Evolutionary conservation across 2,888 invertebrate genomes (phyloP), one percentile per base, ranked within the genome.

Genomic region (Drosophila longiperda): DNA sequence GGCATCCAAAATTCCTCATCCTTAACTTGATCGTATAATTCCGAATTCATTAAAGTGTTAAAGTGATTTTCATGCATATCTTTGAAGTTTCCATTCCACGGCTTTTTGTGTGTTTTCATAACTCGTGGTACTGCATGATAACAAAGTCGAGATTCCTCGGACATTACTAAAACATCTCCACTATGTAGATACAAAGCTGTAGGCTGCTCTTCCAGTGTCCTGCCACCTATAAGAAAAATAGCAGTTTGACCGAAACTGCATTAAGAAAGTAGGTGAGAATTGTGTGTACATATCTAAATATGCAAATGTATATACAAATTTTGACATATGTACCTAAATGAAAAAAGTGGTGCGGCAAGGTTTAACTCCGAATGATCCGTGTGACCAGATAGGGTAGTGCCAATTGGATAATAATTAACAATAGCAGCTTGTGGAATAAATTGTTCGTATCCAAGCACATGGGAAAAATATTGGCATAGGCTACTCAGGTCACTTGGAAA

Each of bases 51-150:
- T 60, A 40, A 36, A n/a, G 17, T 48, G 3, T 26, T 33, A 36
- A 42, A 15, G 17, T 7, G 63, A 29, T 4, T 69, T 33, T 33
- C 50, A 50, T 58, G 57, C 2, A 60, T 63, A 36, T 54, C 75
- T 64, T 12, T 17, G 42, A 8, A 7, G 9, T 36, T 34, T 48
- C 75, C 63, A 68, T 90, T 91, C 95, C 96, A 96, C 11, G 94
- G 93, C 58, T 92, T 85, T 2, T 86, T 81, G 6, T 89, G 71
- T 0, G 95, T 92, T 60, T 94, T 93, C 79, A 97, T 90, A 87
- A 99, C 96, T 93, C 96, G 96, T 2, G 99, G 99, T 0, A 99
- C 96, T 4, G 98, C 99, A 93, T 99, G 99, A 93, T 98, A 99
- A 80, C 96, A 96, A 2, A 98, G 94, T 63, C 99, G 94, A 1